Evolutionary conservation across 2,113 vertebrate species (phyloP), one percentile per base, ranked within the genome.

Genomic region (Syngnathus floridae): DNA sequence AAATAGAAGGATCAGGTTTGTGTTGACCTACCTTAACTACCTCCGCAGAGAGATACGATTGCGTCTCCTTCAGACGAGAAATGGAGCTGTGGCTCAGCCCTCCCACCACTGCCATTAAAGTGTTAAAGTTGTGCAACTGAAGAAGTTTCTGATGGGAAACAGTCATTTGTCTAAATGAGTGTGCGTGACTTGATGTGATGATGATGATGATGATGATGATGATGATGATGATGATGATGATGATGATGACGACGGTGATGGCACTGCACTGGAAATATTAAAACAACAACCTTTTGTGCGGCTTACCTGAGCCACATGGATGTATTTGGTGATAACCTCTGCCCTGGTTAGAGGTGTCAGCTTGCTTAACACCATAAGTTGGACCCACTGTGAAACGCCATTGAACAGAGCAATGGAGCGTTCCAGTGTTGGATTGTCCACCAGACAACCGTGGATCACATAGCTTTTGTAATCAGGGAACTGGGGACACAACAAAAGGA

Each of bases 391-490:
- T 9, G 97, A 99, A 71, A 98, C 92, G 1, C 95, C 94, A 17
- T 98, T 99, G 87, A 99, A 99, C 78, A 99, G 87, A 69, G 94
- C 91, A 59, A 99, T 99, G 75, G 97, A 99, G 71, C 97, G 92
- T 84, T 99, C 96, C 86, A 99, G 84, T 19, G 97, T 97, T 1
- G 94, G 93, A 69, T 99, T 99, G 75, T 99, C 93, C 67, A 95
- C 91, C 84, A 98, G 79, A 81, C 93, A 95, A 56, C 96, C 93
- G 2, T 95, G 95, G 75, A 93, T 93, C 72, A 99, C 97, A 8
- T 99, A 99, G 69, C 95, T 97, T 77, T 94, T 95, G 84, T 99
- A 99, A 82, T 98, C 94, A 69, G 92, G 95, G 88, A 98, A 99
- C 97, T 98, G 81, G n/a, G 26, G 17, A 68, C 3, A 35, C 40